phyloP scores from a whole-genome alignment of 2,888 invertebrate genomes.

The Acanthosepion esculentum region DNA sequence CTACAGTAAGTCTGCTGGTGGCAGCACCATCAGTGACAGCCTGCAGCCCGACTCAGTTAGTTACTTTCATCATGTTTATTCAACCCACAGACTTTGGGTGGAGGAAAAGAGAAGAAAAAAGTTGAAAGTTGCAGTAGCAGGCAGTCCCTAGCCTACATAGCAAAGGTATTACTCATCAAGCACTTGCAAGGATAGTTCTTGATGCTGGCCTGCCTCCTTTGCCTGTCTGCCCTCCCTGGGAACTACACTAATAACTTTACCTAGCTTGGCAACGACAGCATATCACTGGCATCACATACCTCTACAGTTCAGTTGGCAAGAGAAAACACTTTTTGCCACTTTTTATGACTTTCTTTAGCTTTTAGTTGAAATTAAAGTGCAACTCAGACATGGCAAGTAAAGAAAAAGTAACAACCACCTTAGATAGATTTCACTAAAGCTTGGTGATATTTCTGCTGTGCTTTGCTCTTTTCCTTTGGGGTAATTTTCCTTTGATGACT shows the following conservation, averaged over 20 bases:
- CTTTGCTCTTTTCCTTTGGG: not conserved
- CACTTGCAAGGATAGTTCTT: conserved; percentile 33
- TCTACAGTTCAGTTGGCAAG: conserved; percentile 33
- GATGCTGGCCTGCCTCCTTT: conserved; percentile 33
- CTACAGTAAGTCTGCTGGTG: conserved; percentile 33
- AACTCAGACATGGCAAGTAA: conserved; percentile 33
- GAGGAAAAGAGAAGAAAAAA: not conserved
- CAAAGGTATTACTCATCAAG: conserved; percentile 22
- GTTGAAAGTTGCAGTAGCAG: conserved; percentile 33
- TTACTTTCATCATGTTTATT: conserved; percentile 33
- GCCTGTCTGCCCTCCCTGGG: conserved; percentile 6
- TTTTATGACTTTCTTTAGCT: conserved; percentile 33
- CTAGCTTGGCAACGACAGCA: conserved; percentile 33
- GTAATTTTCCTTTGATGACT: not conserved
- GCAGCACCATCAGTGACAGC: not conserved
- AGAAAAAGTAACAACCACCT: not conserved
- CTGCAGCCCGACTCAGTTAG: conserved; percentile 16
- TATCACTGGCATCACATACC: conserved; percentile 33
- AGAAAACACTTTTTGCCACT: conserved; percentile 23
- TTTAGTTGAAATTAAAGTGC: conserved; percentile 18
- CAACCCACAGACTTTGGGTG: conserved; percentile 33
- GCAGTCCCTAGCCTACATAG: conserved; percentile 33
- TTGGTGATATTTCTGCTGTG: not conserved
- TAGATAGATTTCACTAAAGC: not conserved
- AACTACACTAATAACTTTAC: not conserved